Base-by-base conservation (phyloP, 2,888 invertebrate species). In the Drosophila demipolita region DNA sequence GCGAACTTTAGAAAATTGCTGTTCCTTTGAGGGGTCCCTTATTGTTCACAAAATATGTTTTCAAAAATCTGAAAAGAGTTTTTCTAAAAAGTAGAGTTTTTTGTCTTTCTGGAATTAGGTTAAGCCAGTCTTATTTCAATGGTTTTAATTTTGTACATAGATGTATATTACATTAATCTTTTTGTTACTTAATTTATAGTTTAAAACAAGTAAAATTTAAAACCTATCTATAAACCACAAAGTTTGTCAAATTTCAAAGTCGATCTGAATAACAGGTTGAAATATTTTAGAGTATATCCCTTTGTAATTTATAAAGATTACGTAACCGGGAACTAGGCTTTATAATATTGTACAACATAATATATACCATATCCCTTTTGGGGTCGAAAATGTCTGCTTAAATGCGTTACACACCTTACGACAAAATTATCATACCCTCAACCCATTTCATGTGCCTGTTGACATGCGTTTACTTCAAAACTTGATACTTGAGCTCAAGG, bases 401-500 rank as follows among this genome's bases (percentile, higher is more conserved):
- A 45, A 45, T 15, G 23, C 15, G 45, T 15, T 45, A 35, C 65
- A 66, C 48, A 33, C 53, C 26, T 23, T 15, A 23, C 45, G 45
- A 60, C 42, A 50, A 48, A 58, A 66, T 45, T 45, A 45, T 23
- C 23, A 45, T 45, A 15, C 45, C 45, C 23, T 45, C 38, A 61
- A 76, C 60, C 72, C 60, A 52, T 63, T 67, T 23, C 42, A 60
- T 54, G 54, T 35, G 66, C 59, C 53, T 53, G 40, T 67, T 70
- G 49, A 67, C 60, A 52, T 57, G 64, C 71, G 71, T 69, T 69
- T 23, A 58, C 54, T 77, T 73, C 50, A 65, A 63, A 68, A 78
- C 66, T 66, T 75, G 78, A 80, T 80, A 71, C 59, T 58, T 48
- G 48, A 29, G 65, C 69, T 69, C 78, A 82, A 82, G 82, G 82